Conservation (phyloP, 2,797 vertebrate genomes). For the Nannoperca obscura region DNA sequence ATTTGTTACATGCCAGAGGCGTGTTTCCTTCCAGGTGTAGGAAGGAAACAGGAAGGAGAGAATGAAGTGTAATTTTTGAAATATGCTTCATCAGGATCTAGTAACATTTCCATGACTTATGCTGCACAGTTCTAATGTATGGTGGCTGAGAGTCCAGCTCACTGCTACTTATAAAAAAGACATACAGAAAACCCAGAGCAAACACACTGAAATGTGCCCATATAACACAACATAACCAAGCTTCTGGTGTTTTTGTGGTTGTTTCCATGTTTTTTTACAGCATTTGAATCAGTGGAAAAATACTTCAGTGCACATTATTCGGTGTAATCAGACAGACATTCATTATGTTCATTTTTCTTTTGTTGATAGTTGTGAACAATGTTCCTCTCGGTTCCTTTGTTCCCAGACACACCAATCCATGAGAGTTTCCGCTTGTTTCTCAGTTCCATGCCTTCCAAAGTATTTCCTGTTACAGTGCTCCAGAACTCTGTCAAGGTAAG, state of each 20-base stretch:
- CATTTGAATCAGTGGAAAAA: not conserved
- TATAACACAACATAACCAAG: not conserved
- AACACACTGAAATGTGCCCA: not conserved
- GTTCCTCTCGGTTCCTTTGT: slow-evolving; percentile 39
- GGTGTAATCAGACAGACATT: not conserved
- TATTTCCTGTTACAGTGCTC: slow-evolving; percentile 90
- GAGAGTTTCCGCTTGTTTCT: slow-evolving; percentile 89
- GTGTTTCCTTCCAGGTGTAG: not conserved
- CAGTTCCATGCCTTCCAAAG: slow-evolving; percentile 89
- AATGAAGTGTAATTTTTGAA: not conserved
- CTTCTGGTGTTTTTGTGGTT: not conserved
- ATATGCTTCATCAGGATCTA: not conserved
- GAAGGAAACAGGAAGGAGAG: not conserved
- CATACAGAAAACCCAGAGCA: not conserved
- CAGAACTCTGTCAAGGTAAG: slow-evolving; percentile 91
- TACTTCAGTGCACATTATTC: not conserved
- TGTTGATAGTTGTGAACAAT: slow-evolving; percentile 12
- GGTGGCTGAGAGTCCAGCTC: not conserved
- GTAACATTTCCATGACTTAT: not conserved
- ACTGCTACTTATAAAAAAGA: not conserved
- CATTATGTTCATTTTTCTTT: not conserved
- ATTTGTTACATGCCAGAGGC: not conserved
- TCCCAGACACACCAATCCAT: slow-evolving; percentile 82
- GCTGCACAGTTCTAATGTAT: not conserved
- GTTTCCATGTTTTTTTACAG: not conserved